Base-by-base conservation (phyloP, 1,140 invertebrate genomes). In the Aphelinus atriplicis region DNA sequence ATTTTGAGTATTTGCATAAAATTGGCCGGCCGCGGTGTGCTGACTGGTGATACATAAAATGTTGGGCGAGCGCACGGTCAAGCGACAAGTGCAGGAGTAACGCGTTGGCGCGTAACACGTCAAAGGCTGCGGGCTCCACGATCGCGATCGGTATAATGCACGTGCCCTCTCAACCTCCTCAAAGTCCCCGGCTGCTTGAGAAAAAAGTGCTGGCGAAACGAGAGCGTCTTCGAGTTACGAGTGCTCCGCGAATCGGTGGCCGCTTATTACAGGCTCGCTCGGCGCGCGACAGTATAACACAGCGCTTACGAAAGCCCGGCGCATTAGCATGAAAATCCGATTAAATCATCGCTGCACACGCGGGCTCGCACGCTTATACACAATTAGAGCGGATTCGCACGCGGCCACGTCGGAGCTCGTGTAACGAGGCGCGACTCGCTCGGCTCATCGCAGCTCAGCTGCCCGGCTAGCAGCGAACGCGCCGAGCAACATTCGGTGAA, bases 291-390 rank as follows among this genome's bases (percentile, higher is more conserved):
- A 69, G 51, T 62, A 48, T 53, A 26, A 65, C 48, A 50, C 7
- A 63, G 45, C 43, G 47, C 45, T 60, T 65, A 64, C 6, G 26
- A 65, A 64, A 72, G 53, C 51, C 9, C 51, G 9, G 51, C 45
- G 26, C 50, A 64, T 71, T 71, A 71, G 70, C 70, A 64, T 63
- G 51, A 72, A 64, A 64, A 72, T 64, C 48, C 61, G 61, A 72
- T 72, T 64, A 72, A 64, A 63, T 72, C 51, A 64, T 72, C 61
- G 7, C 48, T 26, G 26, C 26, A 26, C 26, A 26, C 26, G 26
- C 26, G 26, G 26, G 26, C 26, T 26, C 26, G 26, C 26, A 26
- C 26, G 26, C 26, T 26, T 26, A 26, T 26, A 70, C 51, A 70
- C 69, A 71, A 66, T 71, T 62, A 62, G 60, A 71, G 58, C 51